Base-by-base conservation (phyloP, 2,888 invertebrate species). In the Pandemis heparana region DNA sequence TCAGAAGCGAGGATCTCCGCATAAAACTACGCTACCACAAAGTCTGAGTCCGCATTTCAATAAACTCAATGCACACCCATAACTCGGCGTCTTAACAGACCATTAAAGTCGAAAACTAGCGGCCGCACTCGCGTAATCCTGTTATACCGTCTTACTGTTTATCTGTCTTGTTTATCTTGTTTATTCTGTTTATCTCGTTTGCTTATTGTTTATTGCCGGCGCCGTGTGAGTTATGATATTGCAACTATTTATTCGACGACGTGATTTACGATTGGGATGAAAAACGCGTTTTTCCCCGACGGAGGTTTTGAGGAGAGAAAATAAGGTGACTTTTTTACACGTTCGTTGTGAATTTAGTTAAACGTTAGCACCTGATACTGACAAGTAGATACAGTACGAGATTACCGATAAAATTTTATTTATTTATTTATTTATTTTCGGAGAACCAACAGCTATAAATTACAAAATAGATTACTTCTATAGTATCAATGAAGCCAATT, bases 111-210 rank as follows among this genome's bases (percentile, higher is more conserved):
- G 18, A 23, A 16, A 60, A 66, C 43, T 38, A n/a, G 16, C 48
- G 39, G 14, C 56, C 39, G 32, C 59, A 64, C 63, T 68, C 48
- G 48, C 53, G 64, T 59, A 43, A 73, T 59, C 56, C 48, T 6
- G 59, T 48, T 16, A 48, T 23, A 61, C 61, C 53, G 67, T 62
- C 62, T 67, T 72, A 72, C 68, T 62, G 46, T 72, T 72, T 72
- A 56, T 72, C 39, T 69, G 61, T 63, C 39, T 56, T 71, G 67
- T 63, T 64, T 69, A 43, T 23, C 43, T 48, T 39, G 59, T 53
- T 63, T 39, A 48, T 51, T 60, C 46, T 41, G 32, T 73, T 73
- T 73, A 69, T 64, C 23, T 64, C 39, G 59, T 51, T 67, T 53
- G 23, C 9, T 59, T 62, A 39, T 56, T 56, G 56, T 56, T 56